Percentiles rank a stretch among this genome's conserved stretches.
Evolutionary conservation across 2,888 invertebrate species (phyloP).

Genomic region (Zhengitettix transpicula): DNA sequence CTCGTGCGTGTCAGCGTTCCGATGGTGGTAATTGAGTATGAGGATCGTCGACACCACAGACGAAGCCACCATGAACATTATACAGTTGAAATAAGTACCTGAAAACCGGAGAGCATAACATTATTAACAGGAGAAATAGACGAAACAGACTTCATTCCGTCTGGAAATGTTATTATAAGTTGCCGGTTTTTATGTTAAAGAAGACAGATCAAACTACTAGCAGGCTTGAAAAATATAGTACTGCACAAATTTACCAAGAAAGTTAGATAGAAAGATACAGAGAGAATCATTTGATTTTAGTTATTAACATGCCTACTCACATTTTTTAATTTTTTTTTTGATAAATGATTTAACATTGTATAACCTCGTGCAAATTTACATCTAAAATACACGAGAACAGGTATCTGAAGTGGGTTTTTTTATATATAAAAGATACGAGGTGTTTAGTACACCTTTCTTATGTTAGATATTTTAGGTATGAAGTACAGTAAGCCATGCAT

Average conservation of each 20-base stretch:
- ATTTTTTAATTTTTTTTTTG: background rate
- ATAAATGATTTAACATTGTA: background rate
- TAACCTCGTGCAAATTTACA: constrained; percentile 7
- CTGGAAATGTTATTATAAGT: background rate
- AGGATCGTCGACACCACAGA: constrained; percentile 95
- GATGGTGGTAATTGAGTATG: constrained; percentile 94
- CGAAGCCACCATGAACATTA: constrained; percentile 99
- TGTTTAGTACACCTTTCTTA: background rate
- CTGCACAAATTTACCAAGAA: background rate
- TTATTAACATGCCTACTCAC: constrained; percentile 5
- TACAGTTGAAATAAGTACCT: constrained; percentile 97
- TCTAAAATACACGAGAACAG: constrained; percentile 2
- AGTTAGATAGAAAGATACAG: background rate
- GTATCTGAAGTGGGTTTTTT: background rate
- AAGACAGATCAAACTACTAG: background rate
- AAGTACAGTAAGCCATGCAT: constrained; percentile 2
- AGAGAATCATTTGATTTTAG: background rate
- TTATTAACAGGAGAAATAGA: background rate
- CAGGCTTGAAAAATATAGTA: background rate
- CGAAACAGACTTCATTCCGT: background rate
- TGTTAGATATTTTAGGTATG: background rate
- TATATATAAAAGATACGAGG: background rate
- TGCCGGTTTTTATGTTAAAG: background rate
- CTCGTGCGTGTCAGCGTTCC: constrained; percentile 90
- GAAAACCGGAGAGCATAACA: constrained; percentile 18